These are phyloP conservation scores for Drosophila persimilis DNA, from an alignment of 1,140 invertebrate species.

Conservation along the genomic window DNA sequence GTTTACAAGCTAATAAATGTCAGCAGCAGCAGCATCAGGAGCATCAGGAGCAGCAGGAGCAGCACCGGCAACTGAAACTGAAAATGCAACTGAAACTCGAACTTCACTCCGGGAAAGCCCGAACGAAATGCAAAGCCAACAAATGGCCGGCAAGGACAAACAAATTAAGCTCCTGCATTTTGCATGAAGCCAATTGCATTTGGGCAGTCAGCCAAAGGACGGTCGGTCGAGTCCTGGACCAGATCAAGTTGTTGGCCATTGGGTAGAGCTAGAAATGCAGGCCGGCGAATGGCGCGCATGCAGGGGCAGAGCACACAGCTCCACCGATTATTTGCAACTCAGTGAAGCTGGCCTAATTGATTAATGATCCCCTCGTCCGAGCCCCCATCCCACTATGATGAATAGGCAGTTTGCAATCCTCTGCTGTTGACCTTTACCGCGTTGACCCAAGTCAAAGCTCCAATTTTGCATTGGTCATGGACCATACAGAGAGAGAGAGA, in stretches of 20 bases:
- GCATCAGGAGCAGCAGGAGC: slow-evolving; percentile 4
- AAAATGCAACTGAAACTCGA: slow-evolving; percentile 19
- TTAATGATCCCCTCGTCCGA: slow-evolving; percentile 41
- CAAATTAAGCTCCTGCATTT: slow-evolving; percentile 68
- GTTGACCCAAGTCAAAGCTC: slow-evolving; percentile 12
- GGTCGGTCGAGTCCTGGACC: background rate
- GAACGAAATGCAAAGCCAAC: slow-evolving; percentile 51
- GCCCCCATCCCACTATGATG: slow-evolving; percentile 10
- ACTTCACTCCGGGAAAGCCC: slow-evolving; percentile 25
- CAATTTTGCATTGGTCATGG: background rate
- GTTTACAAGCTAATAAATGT: slow-evolving; percentile 69
- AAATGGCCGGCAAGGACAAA: slow-evolving; percentile 59
- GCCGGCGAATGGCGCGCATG: background rate
- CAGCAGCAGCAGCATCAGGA: slow-evolving; percentile 31
- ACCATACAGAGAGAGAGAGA: no score
- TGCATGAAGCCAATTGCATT: slow-evolving; percentile 59
- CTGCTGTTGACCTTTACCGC: slow-evolving; percentile 34
- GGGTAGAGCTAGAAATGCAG: slow-evolving; percentile 33
- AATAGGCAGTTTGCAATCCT: slow-evolving; percentile 34
- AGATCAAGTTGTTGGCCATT: slow-evolving; percentile 39
- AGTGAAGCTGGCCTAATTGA: slow-evolving; percentile 55
- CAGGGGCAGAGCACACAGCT: slow-evolving; percentile 1
- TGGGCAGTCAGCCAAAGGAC: slow-evolving; percentile 37
- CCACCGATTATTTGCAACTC: slow-evolving; percentile 43
- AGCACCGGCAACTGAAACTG: slow-evolving; percentile 25